phyloP scores from a whole-genome alignment of 2,888 invertebrate genomes.

The Cantharis lateralis region DNA sequence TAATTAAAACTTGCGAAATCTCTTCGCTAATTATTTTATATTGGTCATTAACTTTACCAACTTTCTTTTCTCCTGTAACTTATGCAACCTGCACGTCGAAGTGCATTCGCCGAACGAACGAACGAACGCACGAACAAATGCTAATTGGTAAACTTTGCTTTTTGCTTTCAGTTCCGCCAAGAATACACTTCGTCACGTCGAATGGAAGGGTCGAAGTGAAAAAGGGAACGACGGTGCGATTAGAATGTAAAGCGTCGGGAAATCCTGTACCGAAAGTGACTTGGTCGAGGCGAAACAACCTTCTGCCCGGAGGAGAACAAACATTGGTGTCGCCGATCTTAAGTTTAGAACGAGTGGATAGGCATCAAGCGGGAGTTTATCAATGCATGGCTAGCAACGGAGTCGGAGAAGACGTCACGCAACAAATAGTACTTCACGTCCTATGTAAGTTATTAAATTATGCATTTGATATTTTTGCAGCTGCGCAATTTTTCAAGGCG shows the following conservation, averaged over 20 bases:
- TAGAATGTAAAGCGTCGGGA: slow-evolving; percentile 59
- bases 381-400: slow-evolving; percentile 68
- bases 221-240: slow-evolving; percentile 58
- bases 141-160: background rate
- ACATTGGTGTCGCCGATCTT: slow-evolving; percentile 64
- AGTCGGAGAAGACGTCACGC: slow-evolving; percentile 65
- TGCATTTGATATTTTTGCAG: background rate
- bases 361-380: slow-evolving; percentile 67
- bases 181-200: slow-evolving; percentile 65
- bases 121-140: background rate
- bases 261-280: slow-evolving; percentile 60
- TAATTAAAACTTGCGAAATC: background rate
- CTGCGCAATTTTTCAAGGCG: background rate
- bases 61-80: background rate
- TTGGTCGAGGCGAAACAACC: slow-evolving; percentile 61
- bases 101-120: background rate
- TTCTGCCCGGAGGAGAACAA: slow-evolving; percentile 64
- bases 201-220: slow-evolving; percentile 68
- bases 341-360: slow-evolving; percentile 64
- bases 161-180: slow-evolving; percentile 63
- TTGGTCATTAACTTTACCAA: background rate
- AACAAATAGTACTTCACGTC: slow-evolving; percentile 66
- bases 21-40: background rate
- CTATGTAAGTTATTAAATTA: slow-evolving; percentile 62
- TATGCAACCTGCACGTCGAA: background rate